Percentiles rank a stretch among this genome's conserved stretches.
Conservation (phyloP, 2,797 vertebrate genomes). For the Danio albolineatus region DNA sequence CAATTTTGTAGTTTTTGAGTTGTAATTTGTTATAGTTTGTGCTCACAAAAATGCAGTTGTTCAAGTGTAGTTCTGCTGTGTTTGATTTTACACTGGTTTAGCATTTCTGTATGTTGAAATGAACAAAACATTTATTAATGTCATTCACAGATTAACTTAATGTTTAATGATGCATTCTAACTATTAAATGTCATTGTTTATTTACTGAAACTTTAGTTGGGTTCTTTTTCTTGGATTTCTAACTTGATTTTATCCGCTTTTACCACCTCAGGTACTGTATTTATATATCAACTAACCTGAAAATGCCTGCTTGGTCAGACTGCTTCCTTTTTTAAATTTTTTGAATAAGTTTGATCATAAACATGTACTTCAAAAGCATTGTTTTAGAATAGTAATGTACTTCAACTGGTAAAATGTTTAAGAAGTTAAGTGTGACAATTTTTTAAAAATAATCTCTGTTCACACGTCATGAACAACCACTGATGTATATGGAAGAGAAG, state of each 20-base stretch:
- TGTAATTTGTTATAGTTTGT: conserved; percentile 10
- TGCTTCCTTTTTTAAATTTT: no score
- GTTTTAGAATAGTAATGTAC: no score
- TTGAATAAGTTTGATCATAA: no score
- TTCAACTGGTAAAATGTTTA: no score
- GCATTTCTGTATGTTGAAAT: conserved; percentile 59
- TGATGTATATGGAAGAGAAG: no score
- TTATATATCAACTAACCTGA: no score
- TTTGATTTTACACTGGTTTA: conserved; percentile 67
- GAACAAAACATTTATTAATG: conserved; percentile 1
- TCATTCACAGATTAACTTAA: conserved; percentile 25
- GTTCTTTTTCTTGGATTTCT: not conserved
- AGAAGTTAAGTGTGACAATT: no score
- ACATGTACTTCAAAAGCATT: no score
- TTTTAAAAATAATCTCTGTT: no score
- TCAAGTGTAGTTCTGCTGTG: conserved; percentile 57
- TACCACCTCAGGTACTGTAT: not conserved
- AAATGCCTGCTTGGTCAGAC: no score
- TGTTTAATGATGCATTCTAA: conserved; percentile 19
- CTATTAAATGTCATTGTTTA: conserved; percentile 21
- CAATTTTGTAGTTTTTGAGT: not conserved
- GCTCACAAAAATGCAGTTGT: conserved; percentile 49
- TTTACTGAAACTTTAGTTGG: not conserved
- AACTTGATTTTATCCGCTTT: not conserved
- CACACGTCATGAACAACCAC: no score